phyloP scores from a whole-genome alignment of 2,797 vertebrate species.

The Centropyge bicolor region DNA sequence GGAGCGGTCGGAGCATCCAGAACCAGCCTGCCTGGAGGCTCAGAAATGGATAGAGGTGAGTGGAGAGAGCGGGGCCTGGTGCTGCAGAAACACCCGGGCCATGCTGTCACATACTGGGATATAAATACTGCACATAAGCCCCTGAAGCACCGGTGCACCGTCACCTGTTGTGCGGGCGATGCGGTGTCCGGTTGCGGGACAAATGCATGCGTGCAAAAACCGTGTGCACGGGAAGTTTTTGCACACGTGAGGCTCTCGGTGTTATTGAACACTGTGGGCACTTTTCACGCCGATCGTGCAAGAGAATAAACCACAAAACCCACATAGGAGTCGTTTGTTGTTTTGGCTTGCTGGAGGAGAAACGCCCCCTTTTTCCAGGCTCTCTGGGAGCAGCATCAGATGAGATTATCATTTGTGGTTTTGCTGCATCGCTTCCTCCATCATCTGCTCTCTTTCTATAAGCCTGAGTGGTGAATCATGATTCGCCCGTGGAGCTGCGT shows the following conservation, averaged over 20 bases:
- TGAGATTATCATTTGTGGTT: conserved; percentile 65
- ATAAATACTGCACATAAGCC: conserved; percentile 71
- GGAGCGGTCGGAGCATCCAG: conserved; percentile 80
- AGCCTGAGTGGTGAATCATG: conserved; percentile 67
- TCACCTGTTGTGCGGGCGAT: conserved; percentile 80
- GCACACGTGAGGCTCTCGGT: background rate
- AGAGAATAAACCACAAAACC: background rate
- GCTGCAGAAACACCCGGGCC: conserved; percentile 36
- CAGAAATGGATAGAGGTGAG: conserved; percentile 98
- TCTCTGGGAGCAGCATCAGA: conserved; percentile 30
- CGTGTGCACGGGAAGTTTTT: conserved; percentile 57
- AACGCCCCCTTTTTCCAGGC: conserved; percentile 71
- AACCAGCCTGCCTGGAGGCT: conserved; percentile 91
- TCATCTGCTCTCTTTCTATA: conserved; percentile 58
- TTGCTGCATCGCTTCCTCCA: conserved; percentile 49
- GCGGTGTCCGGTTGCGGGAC: conserved; percentile 76
- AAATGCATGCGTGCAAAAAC: conserved; percentile 6
- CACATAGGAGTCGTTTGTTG: background rate
- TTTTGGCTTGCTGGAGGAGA: conserved; percentile 14
- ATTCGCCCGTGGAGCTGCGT: conserved; percentile 51
- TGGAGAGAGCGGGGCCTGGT: conserved; percentile 39
- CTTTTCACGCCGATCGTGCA: background rate
- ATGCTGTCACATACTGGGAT: conserved; percentile 44
- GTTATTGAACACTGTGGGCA: background rate
- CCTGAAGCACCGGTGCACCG: conserved; percentile 65